Evolutionary conservation across 2,888 invertebrate species (phyloP).

Genomic region (Leptura quadrifasciata): DNA sequence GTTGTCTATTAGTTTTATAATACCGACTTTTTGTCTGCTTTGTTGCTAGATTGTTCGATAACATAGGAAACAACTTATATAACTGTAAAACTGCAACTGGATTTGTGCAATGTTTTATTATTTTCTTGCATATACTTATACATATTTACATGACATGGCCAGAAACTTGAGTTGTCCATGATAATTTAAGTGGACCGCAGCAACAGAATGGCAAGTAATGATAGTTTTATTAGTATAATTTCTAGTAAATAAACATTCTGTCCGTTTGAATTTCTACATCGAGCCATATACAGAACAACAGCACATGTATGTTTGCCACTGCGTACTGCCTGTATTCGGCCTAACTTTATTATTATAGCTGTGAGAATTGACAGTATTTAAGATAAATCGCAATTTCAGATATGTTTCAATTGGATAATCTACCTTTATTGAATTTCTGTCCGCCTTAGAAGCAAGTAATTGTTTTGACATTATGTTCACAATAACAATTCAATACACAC

Average conservation of each 20-base stretch:
- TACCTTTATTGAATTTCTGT: constrained; percentile 63
- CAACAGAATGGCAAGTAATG: constrained; percentile 66
- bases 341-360: constrained; percentile 68
- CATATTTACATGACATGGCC: constrained; percentile 31
- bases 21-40: not conserved
- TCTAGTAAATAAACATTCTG: constrained; percentile 69
- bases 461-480: constrained; percentile 55
- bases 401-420: constrained; percentile 67
- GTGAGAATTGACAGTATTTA: constrained; percentile 68
- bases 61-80: constrained; percentile 26
- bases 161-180: constrained; percentile 65
- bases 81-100: constrained; percentile 32
- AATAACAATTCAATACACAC: constrained; percentile 53
- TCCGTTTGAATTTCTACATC: constrained; percentile 60
- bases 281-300: constrained; percentile 51
- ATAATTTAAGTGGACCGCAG: constrained; percentile 66
- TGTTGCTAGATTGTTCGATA: constrained; percentile 19
- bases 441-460: constrained; percentile 61
- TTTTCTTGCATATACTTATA: constrained; percentile 30
- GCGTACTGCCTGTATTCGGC: constrained; percentile 60
- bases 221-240: constrained; percentile 69
- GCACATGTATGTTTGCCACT: constrained; percentile 59
- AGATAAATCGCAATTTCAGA: constrained; percentile 69
- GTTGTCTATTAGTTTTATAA: constrained; percentile 12
- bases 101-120: constrained; percentile 28